These are phyloP conservation scores for Melanotaenia parkinsoni DNA, from an alignment of 2,797 vertebrate species.

Conservation along the genomic window DNA sequence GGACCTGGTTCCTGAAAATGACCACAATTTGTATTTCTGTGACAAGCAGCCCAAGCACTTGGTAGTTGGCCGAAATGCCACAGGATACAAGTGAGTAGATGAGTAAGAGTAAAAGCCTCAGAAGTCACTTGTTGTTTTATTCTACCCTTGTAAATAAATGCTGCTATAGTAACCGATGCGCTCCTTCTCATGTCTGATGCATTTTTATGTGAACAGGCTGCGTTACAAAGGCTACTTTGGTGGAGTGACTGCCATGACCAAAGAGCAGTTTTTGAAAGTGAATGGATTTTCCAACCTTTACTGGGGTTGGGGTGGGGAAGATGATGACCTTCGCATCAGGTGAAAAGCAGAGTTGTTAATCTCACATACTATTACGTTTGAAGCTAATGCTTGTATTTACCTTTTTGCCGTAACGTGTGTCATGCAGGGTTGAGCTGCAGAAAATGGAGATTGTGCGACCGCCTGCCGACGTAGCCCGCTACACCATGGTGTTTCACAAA, in stretches of 20 bases:
- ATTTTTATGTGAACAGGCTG: slow-evolving; percentile 79
- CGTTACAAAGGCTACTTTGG: slow-evolving; percentile 95
- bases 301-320: slow-evolving; percentile 99
- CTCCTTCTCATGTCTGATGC: not conserved
- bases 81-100: slow-evolving; percentile 92
- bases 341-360: slow-evolving; percentile 61
- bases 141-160: not conserved
- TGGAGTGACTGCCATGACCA: slow-evolving; percentile 93
- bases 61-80: slow-evolving; percentile 95
- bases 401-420: slow-evolving; percentile 2
- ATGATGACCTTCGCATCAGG: slow-evolving; percentile 95
- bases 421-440: slow-evolving; percentile 87
- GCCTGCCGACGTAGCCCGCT: slow-evolving; percentile 85
- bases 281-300: slow-evolving; percentile 97
- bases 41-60: slow-evolving; percentile 93
- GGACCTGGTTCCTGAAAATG: slow-evolving; percentile 96
- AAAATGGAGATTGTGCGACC: slow-evolving; percentile 92
- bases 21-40: slow-evolving; percentile 92
- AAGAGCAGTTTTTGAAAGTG: slow-evolving; percentile 90
- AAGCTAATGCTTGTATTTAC: not conserved
- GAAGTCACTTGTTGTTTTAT: slow-evolving; percentile 1
- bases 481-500: slow-evolving; percentile 97
- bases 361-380: not conserved
- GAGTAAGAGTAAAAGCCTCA: not conserved
- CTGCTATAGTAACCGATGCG: not conserved